These are phyloP conservation scores for Thaumatotibia leucotreta DNA, from an alignment of 1,140 invertebrate genomes.

Conservation along the genomic window DNA sequence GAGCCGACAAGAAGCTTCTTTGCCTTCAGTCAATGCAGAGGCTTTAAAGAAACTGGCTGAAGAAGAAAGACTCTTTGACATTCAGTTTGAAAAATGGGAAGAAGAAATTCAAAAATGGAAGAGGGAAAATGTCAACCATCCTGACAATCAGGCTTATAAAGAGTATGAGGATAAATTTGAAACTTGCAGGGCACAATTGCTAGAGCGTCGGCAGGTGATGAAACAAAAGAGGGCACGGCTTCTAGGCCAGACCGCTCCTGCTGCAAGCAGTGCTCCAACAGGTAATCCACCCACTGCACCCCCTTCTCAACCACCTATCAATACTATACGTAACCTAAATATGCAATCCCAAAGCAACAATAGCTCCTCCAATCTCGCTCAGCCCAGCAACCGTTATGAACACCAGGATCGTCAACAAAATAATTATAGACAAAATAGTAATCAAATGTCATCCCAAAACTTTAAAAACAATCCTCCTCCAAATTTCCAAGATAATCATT, in stretches of 20 bases:
- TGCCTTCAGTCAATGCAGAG: constrained; percentile 40
- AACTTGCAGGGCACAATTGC: constrained; percentile 84
- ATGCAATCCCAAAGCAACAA: constrained; percentile 15
- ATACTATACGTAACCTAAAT: constrained; percentile 24
- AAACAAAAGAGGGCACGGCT: constrained; percentile 79
- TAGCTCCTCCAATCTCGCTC: constrained; percentile 15
- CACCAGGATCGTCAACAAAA: constrained; percentile 17
- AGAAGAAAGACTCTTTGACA: constrained; percentile 87
- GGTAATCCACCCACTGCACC: constrained; percentile 28
- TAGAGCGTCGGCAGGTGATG: constrained; percentile 88
- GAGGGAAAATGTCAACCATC: constrained; percentile 89
- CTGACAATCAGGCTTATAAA: constrained; percentile 88
- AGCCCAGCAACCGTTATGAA: constrained; percentile 20
- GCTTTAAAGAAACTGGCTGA: constrained; percentile 76
- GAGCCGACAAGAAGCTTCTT: constrained; percentile 16
- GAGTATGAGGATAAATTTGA: constrained; percentile 91
- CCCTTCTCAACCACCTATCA: constrained; percentile 29
- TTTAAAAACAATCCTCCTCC: constrained; percentile 26
- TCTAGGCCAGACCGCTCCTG: constrained; percentile 29
- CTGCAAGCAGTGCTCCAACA: constrained; percentile 20
- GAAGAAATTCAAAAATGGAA: constrained; percentile 91
- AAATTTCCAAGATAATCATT: constrained; percentile 20
- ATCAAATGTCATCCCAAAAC: constrained; percentile 24
- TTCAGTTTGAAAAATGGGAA: constrained; percentile 90
- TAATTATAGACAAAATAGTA: neutral